Percentiles rank a stretch among this genome's conserved stretches.
Conservation (phyloP, 2,113 vertebrate species). For the Theristicus caerulescens region DNA sequence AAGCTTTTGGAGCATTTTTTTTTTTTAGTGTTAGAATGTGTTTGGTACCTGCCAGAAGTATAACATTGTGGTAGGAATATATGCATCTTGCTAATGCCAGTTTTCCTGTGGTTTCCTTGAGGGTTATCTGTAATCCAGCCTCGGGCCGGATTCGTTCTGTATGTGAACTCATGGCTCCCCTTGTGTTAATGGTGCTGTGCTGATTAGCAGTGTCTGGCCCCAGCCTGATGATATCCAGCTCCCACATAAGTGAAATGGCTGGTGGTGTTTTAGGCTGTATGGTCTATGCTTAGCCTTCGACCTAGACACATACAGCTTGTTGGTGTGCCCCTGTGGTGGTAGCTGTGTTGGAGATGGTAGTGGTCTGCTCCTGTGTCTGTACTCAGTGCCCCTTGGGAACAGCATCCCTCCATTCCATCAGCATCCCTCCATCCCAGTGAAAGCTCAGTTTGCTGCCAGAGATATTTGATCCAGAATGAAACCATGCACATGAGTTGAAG, state of each 20-base stretch:
- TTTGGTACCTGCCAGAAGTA: neutral
- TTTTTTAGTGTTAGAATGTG: neutral
- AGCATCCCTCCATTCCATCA: neutral
- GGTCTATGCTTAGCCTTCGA: neutral
- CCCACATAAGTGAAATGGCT: neutral
- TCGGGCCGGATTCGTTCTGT: fast-evolving
- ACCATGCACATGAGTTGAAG: neutral
- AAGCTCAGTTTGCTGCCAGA: neutral
- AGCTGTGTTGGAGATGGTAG: neutral
- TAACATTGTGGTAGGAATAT: neutral
- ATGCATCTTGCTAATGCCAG: neutral
- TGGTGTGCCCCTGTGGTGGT: neutral
- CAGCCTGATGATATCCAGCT: neutral
- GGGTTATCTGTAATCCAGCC: neutral
- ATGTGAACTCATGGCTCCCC: neutral
- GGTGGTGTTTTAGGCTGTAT: neutral
- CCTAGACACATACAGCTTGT: neutral
- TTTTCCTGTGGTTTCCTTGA: neutral
- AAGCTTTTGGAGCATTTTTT: neutral
- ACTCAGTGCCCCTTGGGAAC: neutral
- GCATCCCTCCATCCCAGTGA: neutral
- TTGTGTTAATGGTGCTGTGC: neutral
- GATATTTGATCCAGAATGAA: neutral
- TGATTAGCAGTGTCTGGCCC: neutral
- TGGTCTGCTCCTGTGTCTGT: neutral